Percentiles rank a stretch among this genome's conserved stretches.
These are phyloP conservation scores for Pachyrhynchus sulphureomaculatus DNA, from an alignment of 1,140 invertebrate genomes.

Conservation along the genomic window DNA sequence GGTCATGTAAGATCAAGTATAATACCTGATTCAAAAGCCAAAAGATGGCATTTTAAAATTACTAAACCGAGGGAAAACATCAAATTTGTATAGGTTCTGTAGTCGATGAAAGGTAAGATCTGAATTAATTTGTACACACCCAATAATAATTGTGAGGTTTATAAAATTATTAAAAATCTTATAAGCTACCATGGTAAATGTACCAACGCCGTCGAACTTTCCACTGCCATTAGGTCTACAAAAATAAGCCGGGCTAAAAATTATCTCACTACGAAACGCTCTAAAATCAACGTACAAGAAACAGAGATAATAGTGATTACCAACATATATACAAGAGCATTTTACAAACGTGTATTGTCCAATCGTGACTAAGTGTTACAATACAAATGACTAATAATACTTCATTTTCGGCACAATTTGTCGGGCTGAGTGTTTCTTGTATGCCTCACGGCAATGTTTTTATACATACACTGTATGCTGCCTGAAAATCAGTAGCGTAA, in stretches of 20 bases:
- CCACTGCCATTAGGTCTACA: too few species aligned
- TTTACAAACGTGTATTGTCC: constrained; percentile 7
- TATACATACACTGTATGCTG: background rate
- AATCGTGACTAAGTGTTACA: constrained; percentile 6
- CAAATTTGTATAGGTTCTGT: too few species aligned
- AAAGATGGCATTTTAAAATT: too few species aligned
- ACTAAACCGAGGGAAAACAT: too few species aligned
- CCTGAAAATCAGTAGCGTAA: background rate
- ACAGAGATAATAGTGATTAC: background rate
- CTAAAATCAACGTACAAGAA: background rate
- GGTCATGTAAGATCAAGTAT: too few species aligned
- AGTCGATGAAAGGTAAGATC: too few species aligned
- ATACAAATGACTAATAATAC: constrained; percentile 17
- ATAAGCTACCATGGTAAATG: too few species aligned
- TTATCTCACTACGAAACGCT: background rate
- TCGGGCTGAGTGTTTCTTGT: constrained; percentile 3
- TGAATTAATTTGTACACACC: too few species aligned
- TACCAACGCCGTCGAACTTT: too few species aligned
- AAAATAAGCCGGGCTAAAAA: background rate
- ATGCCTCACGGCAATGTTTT: background rate
- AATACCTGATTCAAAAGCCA: too few species aligned
- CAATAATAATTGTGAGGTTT: too few species aligned
- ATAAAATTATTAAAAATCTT: too few species aligned
- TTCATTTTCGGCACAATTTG: constrained; percentile 4
- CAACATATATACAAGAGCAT: background rate